Base-by-base conservation (phyloP, 2,888 invertebrate genomes). In the Bombylius major region DNA sequence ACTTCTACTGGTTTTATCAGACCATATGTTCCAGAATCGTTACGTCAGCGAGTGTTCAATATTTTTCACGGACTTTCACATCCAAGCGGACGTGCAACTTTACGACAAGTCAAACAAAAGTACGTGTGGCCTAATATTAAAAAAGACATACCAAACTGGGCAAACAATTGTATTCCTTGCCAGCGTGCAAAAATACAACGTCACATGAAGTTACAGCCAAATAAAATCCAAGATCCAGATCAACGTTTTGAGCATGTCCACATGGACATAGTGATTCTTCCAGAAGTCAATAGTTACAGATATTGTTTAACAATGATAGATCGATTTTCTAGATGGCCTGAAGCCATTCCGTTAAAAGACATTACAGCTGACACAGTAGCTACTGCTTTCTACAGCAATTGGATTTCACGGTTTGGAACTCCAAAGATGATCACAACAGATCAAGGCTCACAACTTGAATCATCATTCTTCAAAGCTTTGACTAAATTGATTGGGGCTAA, bases 351-450 rank as follows among this genome's bases (percentile, higher is more conserved):
- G 8, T 42, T 60, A 9, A 5, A 6, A 7, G 49, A 60, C 31
- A 53, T 55, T 11, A 45, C 36, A 12, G 53, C 57, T n/a, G 50
- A 57, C n/a, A 61, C 63, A 7, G 59, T 64, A 0, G 63, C 62
- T 1, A 50, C 53, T 4, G 57, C 56, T 1, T 9, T 58, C 2
- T 53, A 42, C 31, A 23, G 11, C 3, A 13, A 54, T 11, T 58
- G 51, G 55, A 54, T 60, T 6, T 31, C 55, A 6, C 33, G 51
- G 23, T 58, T 50, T 39, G 59, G 57, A 13, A 42, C 51, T 23
- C 59, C 59, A 9, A 32, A 36, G 23, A 49, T 44, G 11, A 56
- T 59, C 2, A 51, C 54, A 4, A 57, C 57, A 1, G 57, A 57
- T 31, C 47, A 50, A 5, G 59, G 55, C 9, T 46, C 59, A 8